Evolutionary conservation across 2,888 invertebrate species (phyloP).

Genomic region (Callosobruchus maculatus): DNA sequence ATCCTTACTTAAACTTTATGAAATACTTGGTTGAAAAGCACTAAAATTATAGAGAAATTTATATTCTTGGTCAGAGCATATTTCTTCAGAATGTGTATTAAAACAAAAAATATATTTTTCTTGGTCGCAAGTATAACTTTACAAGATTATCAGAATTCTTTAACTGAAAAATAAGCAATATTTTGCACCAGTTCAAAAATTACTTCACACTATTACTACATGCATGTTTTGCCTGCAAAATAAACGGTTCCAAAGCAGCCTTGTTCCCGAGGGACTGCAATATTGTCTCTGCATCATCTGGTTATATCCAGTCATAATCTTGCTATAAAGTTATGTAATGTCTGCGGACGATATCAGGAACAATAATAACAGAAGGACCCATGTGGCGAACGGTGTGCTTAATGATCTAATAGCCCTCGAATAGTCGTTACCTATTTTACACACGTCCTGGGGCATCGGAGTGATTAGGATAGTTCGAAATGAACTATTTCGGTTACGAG

Average conservation of each 20-base stretch:
- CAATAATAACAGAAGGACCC: background rate
- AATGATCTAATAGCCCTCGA: background rate
- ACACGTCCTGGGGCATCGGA: background rate
- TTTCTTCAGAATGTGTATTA: no score
- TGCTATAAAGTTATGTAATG: background rate
- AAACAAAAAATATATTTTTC: no score
- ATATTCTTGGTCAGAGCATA: no score
- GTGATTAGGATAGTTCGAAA: background rate
- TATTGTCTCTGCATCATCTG: background rate
- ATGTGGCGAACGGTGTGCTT: background rate
- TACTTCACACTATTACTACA: no score
- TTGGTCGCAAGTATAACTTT: no score
- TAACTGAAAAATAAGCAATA: no score
- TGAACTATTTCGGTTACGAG: background rate
- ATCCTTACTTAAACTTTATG: no score
- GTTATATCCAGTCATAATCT: background rate
- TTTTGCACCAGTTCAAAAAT: no score
- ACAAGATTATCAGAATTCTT: no score
- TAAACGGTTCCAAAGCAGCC: background rate
- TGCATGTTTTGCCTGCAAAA: no score
- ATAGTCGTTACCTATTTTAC: background rate
- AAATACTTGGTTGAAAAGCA: no score
- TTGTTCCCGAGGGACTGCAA: background rate
- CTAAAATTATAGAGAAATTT: no score
- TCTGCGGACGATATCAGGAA: background rate